Conservation (phyloP, 2,113 vertebrate genomes). For the Sturnira hondurensis region DNA sequence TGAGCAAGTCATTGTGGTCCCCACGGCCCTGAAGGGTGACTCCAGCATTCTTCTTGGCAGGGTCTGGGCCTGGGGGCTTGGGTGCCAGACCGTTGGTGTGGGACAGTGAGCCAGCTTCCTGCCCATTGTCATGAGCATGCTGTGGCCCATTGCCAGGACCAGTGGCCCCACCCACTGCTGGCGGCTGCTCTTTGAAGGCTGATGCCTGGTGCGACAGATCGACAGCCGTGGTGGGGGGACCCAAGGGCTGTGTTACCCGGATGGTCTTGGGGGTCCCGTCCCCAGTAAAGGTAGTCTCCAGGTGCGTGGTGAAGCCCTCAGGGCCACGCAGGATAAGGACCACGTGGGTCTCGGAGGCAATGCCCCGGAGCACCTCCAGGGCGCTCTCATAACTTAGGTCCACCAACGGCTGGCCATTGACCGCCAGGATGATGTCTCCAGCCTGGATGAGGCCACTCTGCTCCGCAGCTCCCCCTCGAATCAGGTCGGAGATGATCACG, state of each 20-base stretch:
- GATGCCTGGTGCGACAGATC: conserved; percentile 83
- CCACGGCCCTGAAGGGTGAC: conserved; percentile 83
- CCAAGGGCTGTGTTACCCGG: conserved; percentile 90
- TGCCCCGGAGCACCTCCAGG: conserved; percentile 91
- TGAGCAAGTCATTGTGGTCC: conserved; percentile 90
- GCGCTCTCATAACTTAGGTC: conserved; percentile 92
- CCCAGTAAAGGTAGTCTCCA: conserved; percentile 93
- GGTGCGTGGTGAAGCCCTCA: conserved; percentile 95
- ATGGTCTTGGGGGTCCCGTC: conserved; percentile 94
- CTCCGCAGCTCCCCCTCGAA: conserved; percentile 93
- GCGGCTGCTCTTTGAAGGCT: conserved; percentile 84
- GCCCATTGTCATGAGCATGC: conserved; percentile 63
- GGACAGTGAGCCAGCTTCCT: conserved; percentile 65
- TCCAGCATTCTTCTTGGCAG: conserved; percentile 72
- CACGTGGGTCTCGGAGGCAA: conserved; percentile 93
- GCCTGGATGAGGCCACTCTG: conserved; percentile 97
- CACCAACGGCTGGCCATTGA: conserved; percentile 95
- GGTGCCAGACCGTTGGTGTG: conserved; percentile 76
- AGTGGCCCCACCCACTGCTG: conserved; percentile 71
- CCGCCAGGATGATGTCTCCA: conserved; percentile 94
- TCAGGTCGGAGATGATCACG: conserved; percentile 95
- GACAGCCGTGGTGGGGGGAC: conserved; percentile 76
- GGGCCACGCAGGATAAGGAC: conserved; percentile 95
- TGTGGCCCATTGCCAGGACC: neutral
- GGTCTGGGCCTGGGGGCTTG: conserved; percentile 69